Conservation (phyloP, 1,140 invertebrate genomes). For the Eupristina koningsbergeri region DNA sequence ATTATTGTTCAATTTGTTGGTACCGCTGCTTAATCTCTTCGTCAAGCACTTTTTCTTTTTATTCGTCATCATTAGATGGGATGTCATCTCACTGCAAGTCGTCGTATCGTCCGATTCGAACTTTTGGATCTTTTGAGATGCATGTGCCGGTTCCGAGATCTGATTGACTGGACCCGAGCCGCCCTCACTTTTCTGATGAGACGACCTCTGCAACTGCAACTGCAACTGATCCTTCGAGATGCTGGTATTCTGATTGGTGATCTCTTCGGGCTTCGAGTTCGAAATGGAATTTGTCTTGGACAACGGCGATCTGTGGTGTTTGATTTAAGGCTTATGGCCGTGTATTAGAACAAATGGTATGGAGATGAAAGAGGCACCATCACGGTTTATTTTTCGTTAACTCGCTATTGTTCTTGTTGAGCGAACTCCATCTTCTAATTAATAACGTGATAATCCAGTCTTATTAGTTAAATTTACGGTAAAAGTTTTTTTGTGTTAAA, state of each 20-base stretch:
- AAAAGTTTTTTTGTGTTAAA: slow-evolving; percentile 2
- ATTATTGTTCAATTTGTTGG: slow-evolving; percentile 60
- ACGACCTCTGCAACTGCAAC: background rate
- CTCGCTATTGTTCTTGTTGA: background rate
- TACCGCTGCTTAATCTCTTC: slow-evolving; percentile 66
- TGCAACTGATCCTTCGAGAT: slow-evolving; percentile 36
- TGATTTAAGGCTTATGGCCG: slow-evolving; percentile 74
- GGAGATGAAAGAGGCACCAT: slow-evolving; percentile 70
- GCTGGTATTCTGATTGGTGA: slow-evolving; percentile 56
- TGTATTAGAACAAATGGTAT: slow-evolving; percentile 72
- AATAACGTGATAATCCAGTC: background rate
- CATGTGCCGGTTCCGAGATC: background rate
- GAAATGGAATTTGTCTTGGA: slow-evolving; percentile 67
- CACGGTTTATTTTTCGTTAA: slow-evolving; percentile 59
- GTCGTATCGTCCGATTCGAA: slow-evolving; percentile 70
- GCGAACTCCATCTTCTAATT: slow-evolving; percentile 11
- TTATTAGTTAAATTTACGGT: background rate
- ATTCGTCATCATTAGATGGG: slow-evolving; percentile 61
- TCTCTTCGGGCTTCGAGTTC: slow-evolving; percentile 63
- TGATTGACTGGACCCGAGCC: no score
- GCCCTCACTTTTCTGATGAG: no score
- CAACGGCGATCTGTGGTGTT: slow-evolving; percentile 69
- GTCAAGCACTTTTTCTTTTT: slow-evolving; percentile 63
- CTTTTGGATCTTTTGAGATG: slow-evolving; percentile 53
- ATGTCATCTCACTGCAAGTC: slow-evolving; percentile 68